phyloP scores from a whole-genome alignment of 2,113 vertebrate species.

The Paradoxurus hermaphroditus region DNA sequence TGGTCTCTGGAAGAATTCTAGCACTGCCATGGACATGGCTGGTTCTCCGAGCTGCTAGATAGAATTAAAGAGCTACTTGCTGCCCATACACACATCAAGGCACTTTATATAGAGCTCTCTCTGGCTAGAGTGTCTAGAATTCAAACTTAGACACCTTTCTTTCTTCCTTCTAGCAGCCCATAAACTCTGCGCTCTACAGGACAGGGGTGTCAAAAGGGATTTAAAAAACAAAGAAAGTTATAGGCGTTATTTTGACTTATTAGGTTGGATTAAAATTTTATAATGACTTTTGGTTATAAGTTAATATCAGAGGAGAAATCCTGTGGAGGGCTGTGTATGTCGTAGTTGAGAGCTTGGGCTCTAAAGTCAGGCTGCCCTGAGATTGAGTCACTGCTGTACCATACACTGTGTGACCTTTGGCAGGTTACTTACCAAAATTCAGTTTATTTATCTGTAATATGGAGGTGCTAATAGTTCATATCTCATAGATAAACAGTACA shows the following conservation, averaged over 20 bases:
- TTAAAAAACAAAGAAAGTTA: not conserved
- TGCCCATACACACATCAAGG: not conserved
- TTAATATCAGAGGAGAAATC: constrained; percentile 3
- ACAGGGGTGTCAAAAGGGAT: not conserved
- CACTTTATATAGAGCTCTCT: not conserved
- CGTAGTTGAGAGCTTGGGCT: not conserved
- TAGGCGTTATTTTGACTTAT: not conserved
- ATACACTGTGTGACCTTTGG: not conserved
- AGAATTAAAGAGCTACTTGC: not conserved
- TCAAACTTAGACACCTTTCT: not conserved
- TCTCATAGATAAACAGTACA: not conserved
- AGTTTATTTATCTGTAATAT: not conserved
- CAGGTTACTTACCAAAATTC: not conserved
- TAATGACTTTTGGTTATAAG: not conserved
- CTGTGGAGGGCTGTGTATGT: not conserved
- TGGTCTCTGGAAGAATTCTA: not conserved
- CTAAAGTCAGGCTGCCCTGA: not conserved
- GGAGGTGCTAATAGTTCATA: not conserved
- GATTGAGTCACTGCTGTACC: not conserved
- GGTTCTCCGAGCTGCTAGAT: not conserved
- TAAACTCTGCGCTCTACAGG: not conserved
- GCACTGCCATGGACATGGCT: not conserved
- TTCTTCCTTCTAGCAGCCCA: not conserved
- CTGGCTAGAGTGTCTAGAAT: not conserved
- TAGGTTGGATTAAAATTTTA: not conserved